A percentile compares a stretch with the other conserved stretches of the same genome.
Conservation (phyloP, 53 echinoderm and acorn worm species). For the Paelopatides confundens region DNA sequence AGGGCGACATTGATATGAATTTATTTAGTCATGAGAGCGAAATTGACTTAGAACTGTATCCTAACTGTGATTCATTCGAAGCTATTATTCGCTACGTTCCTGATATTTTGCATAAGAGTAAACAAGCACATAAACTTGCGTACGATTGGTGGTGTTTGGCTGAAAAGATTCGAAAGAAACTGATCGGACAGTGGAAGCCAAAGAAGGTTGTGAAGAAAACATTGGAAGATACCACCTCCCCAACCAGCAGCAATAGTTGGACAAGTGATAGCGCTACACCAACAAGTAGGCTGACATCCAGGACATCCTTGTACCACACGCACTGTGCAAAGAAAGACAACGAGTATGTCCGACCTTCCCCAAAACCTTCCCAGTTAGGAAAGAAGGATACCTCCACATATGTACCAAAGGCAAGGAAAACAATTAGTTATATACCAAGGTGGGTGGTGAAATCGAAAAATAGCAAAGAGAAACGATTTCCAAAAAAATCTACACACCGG, state of each 20-base stretch:
- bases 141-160: constrained; percentile 91
- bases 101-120: constrained; percentile 80
- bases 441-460: neutral
- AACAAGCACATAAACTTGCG: constrained; percentile 67
- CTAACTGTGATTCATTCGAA: constrained; percentile 70
- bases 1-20: constrained; percentile 68
- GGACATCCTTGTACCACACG: neutral
- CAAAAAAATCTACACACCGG: neutral
- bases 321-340: neutral
- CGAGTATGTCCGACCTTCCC: neutral
- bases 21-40: constrained; percentile 73
- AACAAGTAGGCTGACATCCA: neutral
- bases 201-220: neutral
- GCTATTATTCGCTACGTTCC: constrained; percentile 76
- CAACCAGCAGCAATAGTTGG: neutral
- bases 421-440: constrained; percentile 3
- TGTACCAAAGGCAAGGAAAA: neutral
- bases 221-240: neutral
- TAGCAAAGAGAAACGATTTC: neutral
- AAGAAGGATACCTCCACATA: constrained; percentile 15
- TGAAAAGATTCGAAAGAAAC: constrained; percentile 77
- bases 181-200: constrained; percentile 62
- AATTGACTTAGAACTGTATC: constrained; percentile 56
- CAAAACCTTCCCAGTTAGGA: neutral
- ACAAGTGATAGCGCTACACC: neutral